Percentiles rank a stretch among this genome's conserved stretches.
Evolutionary conservation across 2,113 vertebrate species (phyloP).

Genomic region (Camelus dromedarius): DNA sequence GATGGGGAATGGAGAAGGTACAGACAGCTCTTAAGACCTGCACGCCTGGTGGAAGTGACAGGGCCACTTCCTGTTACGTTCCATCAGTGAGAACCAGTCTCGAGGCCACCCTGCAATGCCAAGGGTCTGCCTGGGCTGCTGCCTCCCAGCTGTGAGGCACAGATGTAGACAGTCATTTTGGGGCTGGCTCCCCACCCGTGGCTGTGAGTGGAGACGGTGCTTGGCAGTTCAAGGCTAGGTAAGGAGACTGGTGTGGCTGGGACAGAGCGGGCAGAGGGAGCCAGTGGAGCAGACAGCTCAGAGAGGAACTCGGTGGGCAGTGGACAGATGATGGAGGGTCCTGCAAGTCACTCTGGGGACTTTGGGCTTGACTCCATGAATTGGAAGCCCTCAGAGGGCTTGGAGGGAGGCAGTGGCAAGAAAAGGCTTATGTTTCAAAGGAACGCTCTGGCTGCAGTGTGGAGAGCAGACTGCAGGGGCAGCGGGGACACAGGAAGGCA

Average conservation of each 20-base stretch:
- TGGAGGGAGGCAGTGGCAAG: not conserved
- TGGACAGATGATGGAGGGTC: rapidly evolving
- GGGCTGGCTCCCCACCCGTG: not conserved
- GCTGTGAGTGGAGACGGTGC: not conserved
- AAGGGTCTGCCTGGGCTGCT: not conserved
- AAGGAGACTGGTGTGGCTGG: no score
- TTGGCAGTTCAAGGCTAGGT: not conserved
- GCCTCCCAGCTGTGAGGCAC: not conserved
- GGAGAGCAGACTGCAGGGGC: not conserved
- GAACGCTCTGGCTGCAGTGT: no score
- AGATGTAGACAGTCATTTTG: not conserved
- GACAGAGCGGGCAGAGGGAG: not conserved
- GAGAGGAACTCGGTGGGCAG: not conserved
- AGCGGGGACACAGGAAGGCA: no score
- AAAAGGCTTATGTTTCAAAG: not conserved
- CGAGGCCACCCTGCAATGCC: not conserved
- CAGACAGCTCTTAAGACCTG: no score
- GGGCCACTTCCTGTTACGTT: no score
- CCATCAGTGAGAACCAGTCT: not conserved
- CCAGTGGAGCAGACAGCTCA: not conserved
- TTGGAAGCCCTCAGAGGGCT: not conserved
- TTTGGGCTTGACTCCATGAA: not conserved
- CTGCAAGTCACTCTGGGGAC: not conserved
- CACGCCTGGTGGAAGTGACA: not conserved
- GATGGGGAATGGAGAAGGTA: not conserved